Evolutionary conservation across 35 echinoderm and acorn worm species (phyloP).

Genomic region (Apostichopus californicus): DNA sequence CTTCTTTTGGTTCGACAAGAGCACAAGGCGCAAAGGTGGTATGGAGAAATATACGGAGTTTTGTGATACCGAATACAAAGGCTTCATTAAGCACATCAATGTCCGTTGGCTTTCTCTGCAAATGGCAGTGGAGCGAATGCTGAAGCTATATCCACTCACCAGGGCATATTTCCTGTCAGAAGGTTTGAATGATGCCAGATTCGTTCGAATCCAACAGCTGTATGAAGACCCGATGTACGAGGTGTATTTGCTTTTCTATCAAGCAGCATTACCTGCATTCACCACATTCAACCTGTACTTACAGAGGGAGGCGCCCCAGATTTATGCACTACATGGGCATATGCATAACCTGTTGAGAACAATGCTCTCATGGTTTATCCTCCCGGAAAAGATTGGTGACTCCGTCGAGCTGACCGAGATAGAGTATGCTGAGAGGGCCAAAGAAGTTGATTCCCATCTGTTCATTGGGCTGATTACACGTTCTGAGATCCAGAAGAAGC

Average conservation of each 20-base stretch:
- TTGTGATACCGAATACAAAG: conserved; percentile 33
- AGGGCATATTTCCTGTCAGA: neutral
- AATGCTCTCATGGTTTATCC: neutral
- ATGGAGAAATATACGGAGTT: conserved; percentile 41
- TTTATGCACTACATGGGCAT: conserved; percentile 37
- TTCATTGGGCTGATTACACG: no score
- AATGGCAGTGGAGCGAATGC: neutral
- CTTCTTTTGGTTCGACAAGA: conserved; percentile 44
- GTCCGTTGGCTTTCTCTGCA: conserved; percentile 48
- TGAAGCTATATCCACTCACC: conserved; percentile 14
- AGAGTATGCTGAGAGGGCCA: no score
- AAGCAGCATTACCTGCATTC: no score
- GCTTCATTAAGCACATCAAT: conserved; percentile 35
- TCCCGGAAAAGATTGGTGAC: neutral
- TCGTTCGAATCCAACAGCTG: no score
- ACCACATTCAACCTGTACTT: neutral
- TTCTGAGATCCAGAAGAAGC: neutral
- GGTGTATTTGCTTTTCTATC: no score
- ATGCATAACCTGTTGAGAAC: conserved; percentile 38
- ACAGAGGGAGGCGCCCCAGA: neutral
- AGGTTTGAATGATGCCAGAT: no score
- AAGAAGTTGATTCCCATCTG: no score
- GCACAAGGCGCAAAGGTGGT: conserved; percentile 6
- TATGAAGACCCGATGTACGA: no score
- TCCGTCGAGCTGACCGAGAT: no score